Evolutionary conservation across 2,797 vertebrate genomes (phyloP).

Genomic region (Amblyraja radiata): DNA sequence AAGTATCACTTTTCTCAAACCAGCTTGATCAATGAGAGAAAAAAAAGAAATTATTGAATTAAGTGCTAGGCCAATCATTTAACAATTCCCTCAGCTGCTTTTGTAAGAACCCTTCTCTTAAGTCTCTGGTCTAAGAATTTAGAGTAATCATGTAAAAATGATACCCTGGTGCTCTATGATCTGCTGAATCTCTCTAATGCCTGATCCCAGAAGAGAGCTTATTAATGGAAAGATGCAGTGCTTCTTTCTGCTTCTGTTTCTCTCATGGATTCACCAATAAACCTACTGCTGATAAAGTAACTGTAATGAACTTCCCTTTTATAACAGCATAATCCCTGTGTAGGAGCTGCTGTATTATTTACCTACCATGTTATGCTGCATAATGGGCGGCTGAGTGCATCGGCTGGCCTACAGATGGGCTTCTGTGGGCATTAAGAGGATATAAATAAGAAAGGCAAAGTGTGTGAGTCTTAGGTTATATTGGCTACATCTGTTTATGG

Average conservation of each 20-base stretch:
- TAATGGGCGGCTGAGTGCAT: slow-evolving; percentile 39
- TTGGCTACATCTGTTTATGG: slow-evolving; percentile 16
- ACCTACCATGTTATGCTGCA: slow-evolving; percentile 46
- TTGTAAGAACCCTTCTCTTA: slow-evolving; percentile 73
- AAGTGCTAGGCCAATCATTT: slow-evolving; percentile 76
- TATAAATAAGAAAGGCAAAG: slow-evolving; percentile 40
- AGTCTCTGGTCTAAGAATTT: slow-evolving; percentile 78
- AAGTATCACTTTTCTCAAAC: slow-evolving; percentile 82
- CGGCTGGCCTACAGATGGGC: neutral
- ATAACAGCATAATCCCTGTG: slow-evolving; percentile 45
- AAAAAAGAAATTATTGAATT: slow-evolving; percentile 68
- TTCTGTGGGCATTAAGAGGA: neutral
- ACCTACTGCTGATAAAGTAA: slow-evolving; percentile 67
- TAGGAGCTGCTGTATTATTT: slow-evolving; percentile 45
- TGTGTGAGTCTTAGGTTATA: neutral
- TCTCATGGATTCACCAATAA: slow-evolving; percentile 68
- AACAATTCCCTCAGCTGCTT: slow-evolving; percentile 73
- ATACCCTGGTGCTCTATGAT: slow-evolving; percentile 73
- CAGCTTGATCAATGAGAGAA: slow-evolving; percentile 73
- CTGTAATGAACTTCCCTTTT: slow-evolving; percentile 61
- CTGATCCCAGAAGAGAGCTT: slow-evolving; percentile 71
- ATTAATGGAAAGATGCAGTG: slow-evolving; percentile 69
- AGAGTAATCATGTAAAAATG: slow-evolving; percentile 83
- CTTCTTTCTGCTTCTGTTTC: slow-evolving; percentile 65
- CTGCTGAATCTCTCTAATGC: slow-evolving; percentile 69